phyloP scores from a whole-genome alignment of 1,140 invertebrate genomes.

The Luehdorfia chinensis region DNA sequence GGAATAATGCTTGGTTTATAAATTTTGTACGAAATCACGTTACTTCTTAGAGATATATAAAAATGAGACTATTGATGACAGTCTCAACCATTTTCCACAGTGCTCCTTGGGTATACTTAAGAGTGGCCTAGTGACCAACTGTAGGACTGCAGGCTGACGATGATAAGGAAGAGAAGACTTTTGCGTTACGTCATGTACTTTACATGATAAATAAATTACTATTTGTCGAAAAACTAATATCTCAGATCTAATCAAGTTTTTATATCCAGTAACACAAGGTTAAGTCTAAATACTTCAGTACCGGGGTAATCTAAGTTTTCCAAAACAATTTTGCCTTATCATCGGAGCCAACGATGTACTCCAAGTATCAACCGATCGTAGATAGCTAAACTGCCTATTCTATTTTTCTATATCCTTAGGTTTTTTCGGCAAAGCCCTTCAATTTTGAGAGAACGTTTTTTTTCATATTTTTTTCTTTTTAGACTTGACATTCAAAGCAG shows the following conservation, averaged over 20 bases:
- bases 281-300: not conserved
- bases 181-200: no score
- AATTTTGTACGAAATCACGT: not conserved
- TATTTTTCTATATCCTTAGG: not conserved
- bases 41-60: no score
- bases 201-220: no score
- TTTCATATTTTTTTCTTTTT: no score
- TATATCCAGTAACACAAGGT: not conserved
- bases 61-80: no score
- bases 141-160: no score
- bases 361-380: not conserved
- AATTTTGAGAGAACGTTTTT: not conserved
- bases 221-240: slow-evolving; percentile 15
- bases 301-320: slow-evolving; percentile 14
- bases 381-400: not conserved
- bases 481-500: no score
- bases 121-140: no score
- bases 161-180: no score
- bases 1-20: not conserved
- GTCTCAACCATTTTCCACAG: no score
- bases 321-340: slow-evolving; percentile 14
- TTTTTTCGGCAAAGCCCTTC: not conserved
- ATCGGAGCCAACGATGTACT: slow-evolving; percentile 2
- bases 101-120: no score
- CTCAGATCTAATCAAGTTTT: slow-evolving; percentile 8